Evolutionary conservation across 2,113 vertebrate species (phyloP).

Genomic region (Larimichthys polyactis): DNA sequence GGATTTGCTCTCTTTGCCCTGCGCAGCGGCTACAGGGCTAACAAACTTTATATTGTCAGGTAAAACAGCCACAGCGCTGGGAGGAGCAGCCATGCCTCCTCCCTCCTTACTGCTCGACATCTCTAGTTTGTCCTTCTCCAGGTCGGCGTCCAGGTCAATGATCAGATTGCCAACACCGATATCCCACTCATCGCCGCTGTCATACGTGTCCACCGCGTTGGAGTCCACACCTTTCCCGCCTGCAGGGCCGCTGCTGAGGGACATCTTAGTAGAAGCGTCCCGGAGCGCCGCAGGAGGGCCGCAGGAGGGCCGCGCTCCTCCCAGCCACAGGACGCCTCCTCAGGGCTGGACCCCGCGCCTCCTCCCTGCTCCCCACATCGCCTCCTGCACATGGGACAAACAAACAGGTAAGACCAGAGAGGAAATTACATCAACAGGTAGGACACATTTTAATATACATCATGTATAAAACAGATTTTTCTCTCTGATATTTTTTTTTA

Average conservation of each 20-base stretch:
- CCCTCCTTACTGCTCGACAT: constrained; percentile 97
- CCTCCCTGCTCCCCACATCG: constrained; percentile 69
- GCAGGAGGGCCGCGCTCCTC: constrained; percentile 77
- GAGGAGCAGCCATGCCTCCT: constrained; percentile 88
- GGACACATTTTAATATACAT: no score
- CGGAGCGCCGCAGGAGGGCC: constrained; percentile 81
- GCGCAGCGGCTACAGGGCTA: constrained; percentile 90
- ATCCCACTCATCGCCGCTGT: constrained; percentile 99
- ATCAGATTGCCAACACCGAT: constrained; percentile 98
- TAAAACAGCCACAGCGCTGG: constrained; percentile 91
- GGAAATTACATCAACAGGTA: no score
- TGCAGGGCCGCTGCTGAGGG: constrained; percentile 99
- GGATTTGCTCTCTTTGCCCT: constrained; percentile 96
- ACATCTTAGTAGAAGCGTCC: constrained; percentile 98
- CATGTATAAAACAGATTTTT: no score
- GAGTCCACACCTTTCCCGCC: constrained; percentile 99
- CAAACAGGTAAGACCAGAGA: neutral
- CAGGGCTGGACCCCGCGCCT: constrained; percentile 69
- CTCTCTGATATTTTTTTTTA: no score
- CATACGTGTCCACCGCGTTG: constrained; percentile 95
- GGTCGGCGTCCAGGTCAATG: constrained; percentile 98
- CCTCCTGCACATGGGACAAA: constrained; percentile 50
- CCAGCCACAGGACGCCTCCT: constrained; percentile 71
- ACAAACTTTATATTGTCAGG: constrained; percentile 98
- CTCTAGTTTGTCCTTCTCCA: constrained; percentile 99